Percentiles rank a stretch among this genome's conserved stretches.
These are phyloP conservation scores for Antechinus flavipes DNA, from an alignment of 2,113 vertebrate genomes.

Conservation along the genomic window DNA sequence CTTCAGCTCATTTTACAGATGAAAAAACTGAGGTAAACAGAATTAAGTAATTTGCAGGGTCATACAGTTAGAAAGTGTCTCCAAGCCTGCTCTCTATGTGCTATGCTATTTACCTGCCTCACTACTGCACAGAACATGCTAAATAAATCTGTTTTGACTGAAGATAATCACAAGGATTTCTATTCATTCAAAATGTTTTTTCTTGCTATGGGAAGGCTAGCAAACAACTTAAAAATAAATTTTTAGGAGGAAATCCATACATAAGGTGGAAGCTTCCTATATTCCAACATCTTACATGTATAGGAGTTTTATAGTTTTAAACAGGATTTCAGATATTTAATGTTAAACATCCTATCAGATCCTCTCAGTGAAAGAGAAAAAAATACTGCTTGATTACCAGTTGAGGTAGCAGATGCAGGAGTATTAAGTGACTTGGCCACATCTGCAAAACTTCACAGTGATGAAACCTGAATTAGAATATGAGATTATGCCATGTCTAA, in stretches of 20 bases:
- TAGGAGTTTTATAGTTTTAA: not conserved
- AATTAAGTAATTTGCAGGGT: too few species aligned
- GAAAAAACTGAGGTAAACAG: too few species aligned
- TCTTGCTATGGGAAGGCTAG: not conserved
- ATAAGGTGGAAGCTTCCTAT: not conserved
- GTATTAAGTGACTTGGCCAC: not conserved
- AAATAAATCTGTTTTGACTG: too few species aligned
- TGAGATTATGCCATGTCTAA: too few species aligned
- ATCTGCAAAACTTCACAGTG: too few species aligned
- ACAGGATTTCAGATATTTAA: not conserved
- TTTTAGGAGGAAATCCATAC: constrained; percentile 11
- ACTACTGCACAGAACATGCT: too few species aligned
- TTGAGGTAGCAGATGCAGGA: not conserved
- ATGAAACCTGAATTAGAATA: too few species aligned
- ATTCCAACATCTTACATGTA: not conserved
- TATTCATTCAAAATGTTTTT: not conserved
- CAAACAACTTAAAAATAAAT: constrained; percentile 42
- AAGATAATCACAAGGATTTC: not conserved
- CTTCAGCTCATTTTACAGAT: too few species aligned
- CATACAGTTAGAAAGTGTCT: too few species aligned
- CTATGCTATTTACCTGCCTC: too few species aligned
- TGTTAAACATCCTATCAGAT: constrained; percentile 9
- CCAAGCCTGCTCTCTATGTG: too few species aligned
- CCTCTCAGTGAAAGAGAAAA: not conserved
- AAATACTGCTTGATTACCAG: not conserved